Evolutionary conservation across 2,113 vertebrate species (phyloP).

Genomic region (Archocentrus centrarchus): DNA sequence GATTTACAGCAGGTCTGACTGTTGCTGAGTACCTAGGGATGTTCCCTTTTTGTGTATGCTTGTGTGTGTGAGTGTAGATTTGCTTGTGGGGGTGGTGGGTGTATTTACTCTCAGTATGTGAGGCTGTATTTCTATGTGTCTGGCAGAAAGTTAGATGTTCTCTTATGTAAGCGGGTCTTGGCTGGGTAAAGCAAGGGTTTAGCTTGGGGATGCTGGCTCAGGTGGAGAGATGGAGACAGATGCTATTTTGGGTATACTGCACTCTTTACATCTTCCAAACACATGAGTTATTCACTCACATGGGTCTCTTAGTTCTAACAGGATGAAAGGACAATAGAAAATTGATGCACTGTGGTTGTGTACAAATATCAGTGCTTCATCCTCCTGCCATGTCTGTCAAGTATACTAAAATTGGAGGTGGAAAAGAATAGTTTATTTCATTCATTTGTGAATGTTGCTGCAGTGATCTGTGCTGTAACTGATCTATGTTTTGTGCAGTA

Average conservation of each 20-base stretch:
- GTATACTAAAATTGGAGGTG: neutral
- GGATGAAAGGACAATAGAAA: conserved; percentile 42
- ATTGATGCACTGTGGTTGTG: neutral
- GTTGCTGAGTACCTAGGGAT: conserved; percentile 36
- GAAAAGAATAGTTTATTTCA: neutral
- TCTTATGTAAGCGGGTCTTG: conserved; percentile 70
- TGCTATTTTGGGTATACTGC: conserved; percentile 68
- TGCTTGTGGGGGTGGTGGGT: conserved; percentile 19
- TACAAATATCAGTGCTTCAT: conserved; percentile 11
- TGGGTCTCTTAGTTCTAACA: conserved; percentile 9
- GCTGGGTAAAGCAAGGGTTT: conserved; percentile 52
- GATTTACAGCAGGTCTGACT: conserved; percentile 27
- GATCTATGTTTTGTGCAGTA: neutral
- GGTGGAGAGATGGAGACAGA: conserved; percentile 63
- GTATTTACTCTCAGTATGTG: conserved; percentile 20
- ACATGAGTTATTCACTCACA: conserved; percentile 63
- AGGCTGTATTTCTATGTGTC: conserved; percentile 47
- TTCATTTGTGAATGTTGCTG: neutral
- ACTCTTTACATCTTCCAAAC: conserved; percentile 50
- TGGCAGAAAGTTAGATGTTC: conserved; percentile 61
- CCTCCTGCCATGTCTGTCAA: neutral
- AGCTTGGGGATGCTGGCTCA: conserved; percentile 70
- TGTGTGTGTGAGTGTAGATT: neutral
- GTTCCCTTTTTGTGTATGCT: neutral
- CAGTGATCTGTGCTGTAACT: rapidly evolving